Base-by-base conservation (phyloP, 2,888 invertebrate genomes). In the Silvanus unidentatus region DNA sequence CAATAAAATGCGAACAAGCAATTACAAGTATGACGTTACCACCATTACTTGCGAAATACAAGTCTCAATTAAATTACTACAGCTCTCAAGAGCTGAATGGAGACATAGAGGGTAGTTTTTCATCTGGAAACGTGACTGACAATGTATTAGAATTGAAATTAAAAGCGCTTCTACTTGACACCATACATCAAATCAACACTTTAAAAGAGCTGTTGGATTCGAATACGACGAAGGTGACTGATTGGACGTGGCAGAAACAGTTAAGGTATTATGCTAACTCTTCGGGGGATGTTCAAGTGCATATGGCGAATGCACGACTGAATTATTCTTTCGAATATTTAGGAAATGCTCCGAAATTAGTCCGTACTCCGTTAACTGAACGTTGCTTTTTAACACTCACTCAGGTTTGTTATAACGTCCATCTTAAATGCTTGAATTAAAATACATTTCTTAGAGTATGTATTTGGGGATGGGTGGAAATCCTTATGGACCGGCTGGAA, bases 401-500 rank as follows among this genome's bases (percentile, higher is more conserved):
- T 6, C 98, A 98, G 76, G 84, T 82, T 66, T n/a, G n/a, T n/a
- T n/a, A n/a, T n/a, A n/a, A n/a, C 28, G 28, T 10, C 10, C 28
- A n/a, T 28, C 28, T 28, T 28, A 28, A 28, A 10, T 6, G 8
- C 28, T 28, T 8, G 8, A 28, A 28, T n/a, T n/a, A n/a, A n/a
- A n/a, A 30, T 41, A 41, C 41, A 54, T 32, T 36, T 73, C 65
- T 35, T 67, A 84, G 82, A 92, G 94, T 2, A 86, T 98, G 81
- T 86, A 89, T 64, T 84, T 98, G 72, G 98, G 98, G 0, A 77
- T 98, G 56, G 97, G 98, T 45, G 99, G 98, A 6, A 99, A 99
- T 75, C 98, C 98, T 0, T 98, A 97, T 62, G 99, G 99, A 0
- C 98, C 98, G 1, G 99, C 99, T 13, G 99, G 99, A 43, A 99